Evolutionary conservation across 2,797 vertebrate species (phyloP).

Genomic region (Coranthus polyacanthus): DNA sequence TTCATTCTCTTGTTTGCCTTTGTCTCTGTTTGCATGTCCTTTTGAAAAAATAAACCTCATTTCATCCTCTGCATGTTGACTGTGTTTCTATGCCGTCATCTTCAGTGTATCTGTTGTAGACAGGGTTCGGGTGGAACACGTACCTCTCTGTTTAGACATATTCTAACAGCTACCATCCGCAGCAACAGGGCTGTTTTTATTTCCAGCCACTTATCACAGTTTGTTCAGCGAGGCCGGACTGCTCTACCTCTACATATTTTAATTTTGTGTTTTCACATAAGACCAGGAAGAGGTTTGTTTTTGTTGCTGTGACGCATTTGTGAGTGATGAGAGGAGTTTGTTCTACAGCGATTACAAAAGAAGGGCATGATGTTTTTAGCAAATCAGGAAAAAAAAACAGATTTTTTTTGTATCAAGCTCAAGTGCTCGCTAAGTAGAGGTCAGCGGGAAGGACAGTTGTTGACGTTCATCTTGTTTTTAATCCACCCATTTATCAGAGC

Average conservation of each 20-base stretch:
- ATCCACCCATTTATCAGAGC: too few relatives aligned
- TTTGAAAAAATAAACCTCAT: constrained; percentile 60
- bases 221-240: constrained; percentile 20
- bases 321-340: constrained; percentile 7
- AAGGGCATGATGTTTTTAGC: constrained; percentile 22
- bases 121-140: constrained; percentile 19
- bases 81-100: constrained; percentile 45
- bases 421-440: not conserved
- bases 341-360: not conserved
- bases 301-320: not conserved
- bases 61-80: constrained; percentile 57
- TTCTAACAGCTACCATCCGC: constrained; percentile 20
- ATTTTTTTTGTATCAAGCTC: constrained; percentile 11
- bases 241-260: constrained; percentile 1
- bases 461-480: constrained; percentile 38
- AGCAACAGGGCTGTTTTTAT: constrained; percentile 20
- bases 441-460: constrained; percentile 24
- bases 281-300: constrained; percentile 15
- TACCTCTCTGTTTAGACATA: constrained; percentile 75
- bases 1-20: constrained; percentile 38
- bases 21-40: constrained; percentile 64
- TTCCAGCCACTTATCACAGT: constrained; percentile 56
- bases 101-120: too few relatives aligned
- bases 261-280: not conserved
- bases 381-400: not conserved